Conservation (phyloP, 2,113 vertebrate species). For the Chlorocebus sabaeus region DNA sequence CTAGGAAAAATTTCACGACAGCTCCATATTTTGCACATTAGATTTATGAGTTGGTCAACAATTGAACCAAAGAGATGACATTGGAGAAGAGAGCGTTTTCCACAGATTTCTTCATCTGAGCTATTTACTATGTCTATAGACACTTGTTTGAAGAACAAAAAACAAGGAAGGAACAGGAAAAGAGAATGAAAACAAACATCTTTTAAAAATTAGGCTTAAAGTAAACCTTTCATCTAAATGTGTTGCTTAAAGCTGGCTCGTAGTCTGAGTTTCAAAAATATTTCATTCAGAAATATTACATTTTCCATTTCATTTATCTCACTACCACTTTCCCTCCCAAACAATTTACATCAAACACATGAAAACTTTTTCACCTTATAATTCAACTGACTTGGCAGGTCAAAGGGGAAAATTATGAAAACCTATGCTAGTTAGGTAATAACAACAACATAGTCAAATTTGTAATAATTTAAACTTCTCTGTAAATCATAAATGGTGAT, state of each 20-base stretch:
- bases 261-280: neutral
- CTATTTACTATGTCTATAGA: slow-evolving; percentile 15
- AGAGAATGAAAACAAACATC: slow-evolving; percentile 58
- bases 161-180: slow-evolving; percentile 49
- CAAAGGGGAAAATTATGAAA: slow-evolving; percentile 29
- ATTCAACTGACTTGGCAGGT: slow-evolving; percentile 55
- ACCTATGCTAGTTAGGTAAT: slow-evolving; percentile 7
- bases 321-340: slow-evolving; percentile 20
- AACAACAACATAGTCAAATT: neutral
- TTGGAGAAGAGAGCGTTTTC: neutral
- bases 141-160: slow-evolving; percentile 44
- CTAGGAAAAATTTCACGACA: neutral
- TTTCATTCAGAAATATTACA: slow-evolving; percentile 30
- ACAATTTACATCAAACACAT: slow-evolving; percentile 52
- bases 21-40: neutral
- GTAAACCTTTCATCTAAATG: slow-evolving; percentile 29
- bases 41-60: slow-evolving; percentile 53
- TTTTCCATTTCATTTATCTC: slow-evolving; percentile 63
- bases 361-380: slow-evolving; percentile 40
- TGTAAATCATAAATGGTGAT: neutral
- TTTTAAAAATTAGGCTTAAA: slow-evolving; percentile 30
- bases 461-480: slow-evolving; percentile 38
- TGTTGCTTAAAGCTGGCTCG: neutral
- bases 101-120: neutral
- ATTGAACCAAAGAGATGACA: neutral